phyloP scores from a whole-genome alignment of 2,113 vertebrate species.

The Rhinoptilus africanus region DNA sequence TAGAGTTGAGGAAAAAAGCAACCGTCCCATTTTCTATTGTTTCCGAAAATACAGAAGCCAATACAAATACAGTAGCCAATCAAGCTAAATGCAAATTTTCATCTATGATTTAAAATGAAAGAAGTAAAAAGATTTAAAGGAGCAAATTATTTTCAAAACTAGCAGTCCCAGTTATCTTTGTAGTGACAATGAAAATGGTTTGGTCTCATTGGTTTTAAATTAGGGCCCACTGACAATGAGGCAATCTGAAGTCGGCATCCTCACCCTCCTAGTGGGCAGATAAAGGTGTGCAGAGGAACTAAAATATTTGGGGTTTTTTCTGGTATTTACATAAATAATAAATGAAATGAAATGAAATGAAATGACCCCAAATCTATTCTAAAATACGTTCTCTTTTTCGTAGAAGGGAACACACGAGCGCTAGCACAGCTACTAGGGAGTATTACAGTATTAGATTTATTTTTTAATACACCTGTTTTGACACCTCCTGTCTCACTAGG shows the following conservation, averaged over 20 bases:
- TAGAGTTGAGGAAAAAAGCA: neutral
- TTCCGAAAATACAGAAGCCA: neutral
- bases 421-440: neutral
- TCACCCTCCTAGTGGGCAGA: accelerated
- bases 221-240: neutral
- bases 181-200: neutral
- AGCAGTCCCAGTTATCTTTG: neutral
- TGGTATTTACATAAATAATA: neutral
- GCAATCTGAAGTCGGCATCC: neutral
- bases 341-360: neutral
- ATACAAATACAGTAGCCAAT: neutral
- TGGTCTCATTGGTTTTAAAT: neutral
- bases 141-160: neutral
- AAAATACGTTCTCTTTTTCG: accelerated
- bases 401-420: accelerated
- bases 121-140: neutral
- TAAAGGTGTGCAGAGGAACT: neutral
- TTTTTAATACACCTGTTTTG: neutral
- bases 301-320: neutral
- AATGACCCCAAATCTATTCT: too few relatives aligned
- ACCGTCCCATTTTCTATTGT: neutral
- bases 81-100: neutral
- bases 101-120: neutral
- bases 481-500: neutral
- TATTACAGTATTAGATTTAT: neutral